Evolutionary conservation across 2,113 vertebrate genomes (phyloP).

Genomic region (Felis catus): DNA sequence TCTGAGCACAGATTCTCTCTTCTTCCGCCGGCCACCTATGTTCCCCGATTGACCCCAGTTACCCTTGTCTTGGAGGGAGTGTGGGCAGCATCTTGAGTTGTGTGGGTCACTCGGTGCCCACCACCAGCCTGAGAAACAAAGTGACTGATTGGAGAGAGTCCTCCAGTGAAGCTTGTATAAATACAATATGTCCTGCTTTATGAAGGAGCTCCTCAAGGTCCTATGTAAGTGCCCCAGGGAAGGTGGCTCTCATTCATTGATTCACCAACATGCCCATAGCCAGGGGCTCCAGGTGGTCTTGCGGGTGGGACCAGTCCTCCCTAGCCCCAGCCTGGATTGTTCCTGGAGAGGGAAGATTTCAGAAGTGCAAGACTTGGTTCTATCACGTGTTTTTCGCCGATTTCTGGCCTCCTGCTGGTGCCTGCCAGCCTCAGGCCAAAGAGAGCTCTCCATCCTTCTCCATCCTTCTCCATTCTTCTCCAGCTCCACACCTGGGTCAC

Average conservation of each 20-base stretch:
- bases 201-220: too few species aligned
- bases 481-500: background rate
- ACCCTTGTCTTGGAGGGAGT: background rate
- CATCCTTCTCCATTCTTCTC: background rate
- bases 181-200: background rate
- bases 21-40: background rate
- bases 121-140: background rate
- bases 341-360: background rate
- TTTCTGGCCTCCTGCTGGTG: background rate
- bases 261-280: background rate
- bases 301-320: background rate
- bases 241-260: background rate
- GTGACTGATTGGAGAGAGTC: background rate
- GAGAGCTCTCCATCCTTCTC: background rate
- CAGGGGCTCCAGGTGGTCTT: background rate
- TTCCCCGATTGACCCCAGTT: background rate
- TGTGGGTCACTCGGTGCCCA: background rate
- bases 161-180: background rate
- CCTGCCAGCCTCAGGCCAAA: background rate
- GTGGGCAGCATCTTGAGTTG: background rate
- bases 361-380: background rate
- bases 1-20: background rate
- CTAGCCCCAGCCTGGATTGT: background rate
- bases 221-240: background rate
- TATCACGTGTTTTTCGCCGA: background rate